phyloP scores from a whole-genome alignment of 2,797 vertebrate species.

The Urocyon cinereoargenteus region DNA sequence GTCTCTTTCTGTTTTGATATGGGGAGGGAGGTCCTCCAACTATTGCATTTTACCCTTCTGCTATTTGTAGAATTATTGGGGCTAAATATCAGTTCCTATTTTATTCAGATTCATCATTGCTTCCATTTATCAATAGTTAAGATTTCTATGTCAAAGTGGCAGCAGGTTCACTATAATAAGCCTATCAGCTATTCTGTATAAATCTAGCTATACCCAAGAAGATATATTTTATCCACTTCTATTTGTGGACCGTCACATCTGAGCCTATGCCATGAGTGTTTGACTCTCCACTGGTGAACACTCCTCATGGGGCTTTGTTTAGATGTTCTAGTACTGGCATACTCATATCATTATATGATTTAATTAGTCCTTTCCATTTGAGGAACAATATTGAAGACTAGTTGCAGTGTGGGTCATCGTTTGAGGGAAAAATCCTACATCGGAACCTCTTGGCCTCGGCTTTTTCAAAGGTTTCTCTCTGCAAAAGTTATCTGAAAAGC shows the following conservation, averaged over 20 bases:
- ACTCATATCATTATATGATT: constrained; percentile 13
- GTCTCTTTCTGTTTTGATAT: constrained; percentile 19
- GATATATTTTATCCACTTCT: not conserved
- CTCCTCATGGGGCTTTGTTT: not conserved
- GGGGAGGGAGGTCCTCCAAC: not conserved
- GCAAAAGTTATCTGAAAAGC: constrained; percentile 2
- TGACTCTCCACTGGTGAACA: constrained; percentile 16
- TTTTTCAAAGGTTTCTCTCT: constrained; percentile 46
- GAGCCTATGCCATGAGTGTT: not conserved
- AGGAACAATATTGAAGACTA: not conserved
- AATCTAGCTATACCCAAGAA: not conserved
- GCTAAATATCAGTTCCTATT: not conserved
- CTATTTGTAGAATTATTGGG: not conserved
- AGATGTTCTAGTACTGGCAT: not conserved
- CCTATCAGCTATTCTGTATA: not conserved
- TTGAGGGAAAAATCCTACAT: not conserved
- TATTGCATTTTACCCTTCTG: not conserved
- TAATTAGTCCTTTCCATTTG: not conserved
- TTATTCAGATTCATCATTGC: constrained; percentile 12
- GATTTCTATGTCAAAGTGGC: constrained; percentile 3
- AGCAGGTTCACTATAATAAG: not conserved
- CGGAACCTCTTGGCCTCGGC: not conserved
- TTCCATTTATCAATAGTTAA: constrained; percentile 27
- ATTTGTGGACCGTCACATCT: not conserved
- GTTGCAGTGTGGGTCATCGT: not conserved